These are phyloP conservation scores for Mastomys coucha DNA, from an alignment of 2,113 vertebrate genomes.

Conservation along the genomic window DNA sequence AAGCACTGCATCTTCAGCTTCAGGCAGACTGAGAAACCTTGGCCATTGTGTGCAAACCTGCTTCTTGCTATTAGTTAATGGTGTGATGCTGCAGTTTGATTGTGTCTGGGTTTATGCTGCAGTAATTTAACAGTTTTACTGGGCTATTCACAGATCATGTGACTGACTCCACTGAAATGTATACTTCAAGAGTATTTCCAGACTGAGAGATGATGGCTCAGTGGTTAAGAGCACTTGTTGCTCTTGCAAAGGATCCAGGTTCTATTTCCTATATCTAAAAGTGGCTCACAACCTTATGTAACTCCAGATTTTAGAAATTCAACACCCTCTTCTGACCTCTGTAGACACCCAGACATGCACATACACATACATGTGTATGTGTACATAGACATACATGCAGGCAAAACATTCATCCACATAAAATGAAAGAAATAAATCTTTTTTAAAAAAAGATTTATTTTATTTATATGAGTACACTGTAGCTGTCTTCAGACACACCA, in stretches of 20 bases:
- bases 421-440: background rate
- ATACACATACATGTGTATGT: background rate
- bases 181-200: background rate
- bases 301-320: background rate
- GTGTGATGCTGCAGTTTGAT: background rate
- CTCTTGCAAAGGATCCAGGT: background rate
- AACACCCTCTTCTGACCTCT: background rate
- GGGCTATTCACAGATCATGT: too few relatives aligned
- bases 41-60: background rate
- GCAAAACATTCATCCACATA: background rate
- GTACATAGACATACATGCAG: background rate
- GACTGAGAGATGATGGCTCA: background rate
- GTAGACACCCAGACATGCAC: background rate
- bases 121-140: background rate
- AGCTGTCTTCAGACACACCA: too few relatives aligned
- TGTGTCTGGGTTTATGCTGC: background rate
- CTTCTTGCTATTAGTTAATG: background rate
- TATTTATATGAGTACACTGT: too few relatives aligned
- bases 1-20: background rate
- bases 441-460: too few relatives aligned
- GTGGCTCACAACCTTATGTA: background rate
- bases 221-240: background rate
- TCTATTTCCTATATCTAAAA: background rate
- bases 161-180: background rate
- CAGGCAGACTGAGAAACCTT: background rate